Conservation (phyloP, 2,113 vertebrate genomes). For the Tonatia bakeri region DNA sequence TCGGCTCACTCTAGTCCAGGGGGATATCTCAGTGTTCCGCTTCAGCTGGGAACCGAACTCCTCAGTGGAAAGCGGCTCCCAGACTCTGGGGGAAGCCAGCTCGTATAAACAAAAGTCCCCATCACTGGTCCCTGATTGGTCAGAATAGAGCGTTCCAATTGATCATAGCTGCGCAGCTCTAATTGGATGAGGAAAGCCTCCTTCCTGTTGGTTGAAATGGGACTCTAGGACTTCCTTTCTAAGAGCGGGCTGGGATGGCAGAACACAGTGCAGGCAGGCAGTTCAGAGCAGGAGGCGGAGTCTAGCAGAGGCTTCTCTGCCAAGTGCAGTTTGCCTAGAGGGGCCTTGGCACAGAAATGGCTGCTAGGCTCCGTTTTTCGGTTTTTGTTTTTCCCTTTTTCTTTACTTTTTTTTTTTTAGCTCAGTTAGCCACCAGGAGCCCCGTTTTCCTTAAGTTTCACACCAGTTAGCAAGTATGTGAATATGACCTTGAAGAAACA, state of each 20-base stretch:
- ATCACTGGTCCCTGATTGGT: not conserved
- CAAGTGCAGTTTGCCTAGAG: not conserved
- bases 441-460: not conserved
- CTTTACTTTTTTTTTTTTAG: not conserved
- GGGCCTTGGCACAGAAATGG: not conserved
- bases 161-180: not conserved
- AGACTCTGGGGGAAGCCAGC: not conserved
- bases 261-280: not conserved
- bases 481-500: not conserved
- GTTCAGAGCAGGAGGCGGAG: not conserved
- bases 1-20: not conserved
- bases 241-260: not conserved
- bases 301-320: not conserved
- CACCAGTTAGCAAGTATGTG: not conserved
- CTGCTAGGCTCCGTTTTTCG: not conserved
- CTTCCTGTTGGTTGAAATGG: not conserved
- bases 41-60: not conserved
- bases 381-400: too few relatives aligned
- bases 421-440: not conserved
- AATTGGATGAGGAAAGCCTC: not conserved
- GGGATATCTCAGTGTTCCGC: not conserved
- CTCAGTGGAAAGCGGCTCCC: not conserved
- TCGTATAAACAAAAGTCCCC: not conserved
- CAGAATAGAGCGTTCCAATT: not conserved
- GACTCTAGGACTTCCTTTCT: not conserved